Evolutionary conservation across 1,140 invertebrate species (phyloP).

Genomic region (Scaptomyza hsui): DNA sequence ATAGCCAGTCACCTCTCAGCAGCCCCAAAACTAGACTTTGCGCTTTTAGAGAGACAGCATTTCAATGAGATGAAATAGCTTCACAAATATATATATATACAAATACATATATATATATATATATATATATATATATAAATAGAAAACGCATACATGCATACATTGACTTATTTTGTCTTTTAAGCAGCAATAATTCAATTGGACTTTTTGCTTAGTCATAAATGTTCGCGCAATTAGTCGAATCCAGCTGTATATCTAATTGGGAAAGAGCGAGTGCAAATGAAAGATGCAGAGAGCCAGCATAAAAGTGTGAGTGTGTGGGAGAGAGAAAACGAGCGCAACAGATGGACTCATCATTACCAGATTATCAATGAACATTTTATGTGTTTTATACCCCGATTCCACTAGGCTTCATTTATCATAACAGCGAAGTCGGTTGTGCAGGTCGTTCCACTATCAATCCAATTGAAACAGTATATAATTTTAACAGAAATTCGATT

Average conservation of each 20-base stretch:
- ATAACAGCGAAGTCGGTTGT: too few relatives aligned
- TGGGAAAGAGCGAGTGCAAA: background rate
- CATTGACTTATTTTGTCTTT: conserved; percentile 11
- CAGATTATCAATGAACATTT: conserved; percentile 73
- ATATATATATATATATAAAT: too few relatives aligned
- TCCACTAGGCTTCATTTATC: too few relatives aligned
- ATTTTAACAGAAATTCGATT: too few relatives aligned
- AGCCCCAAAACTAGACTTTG: conserved; percentile 48
- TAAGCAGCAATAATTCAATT: conserved; percentile 37
- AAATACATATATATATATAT: background rate
- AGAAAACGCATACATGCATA: background rate
- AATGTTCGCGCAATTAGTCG: conserved; percentile 69
- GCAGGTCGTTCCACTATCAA: too few relatives aligned
- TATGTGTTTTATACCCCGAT: too few relatives aligned
- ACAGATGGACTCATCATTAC: conserved; percentile 22
- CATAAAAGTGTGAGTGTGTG: conserved; percentile 22
- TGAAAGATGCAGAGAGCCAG: background rate
- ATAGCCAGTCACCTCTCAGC: conserved; percentile 43
- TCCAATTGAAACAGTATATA: too few relatives aligned
- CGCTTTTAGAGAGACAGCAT: conserved; percentile 11
- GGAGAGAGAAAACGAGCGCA: conserved; percentile 19
- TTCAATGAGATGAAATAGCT: conserved; percentile 1
- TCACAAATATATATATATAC: background rate
- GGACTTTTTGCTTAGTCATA: conserved; percentile 72
- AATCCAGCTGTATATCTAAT: conserved; percentile 27